Evolutionary conservation across 2,113 vertebrate genomes (phyloP), one percentile per base, ranked within the genome.

Genomic region (Strix aluco): DNA sequence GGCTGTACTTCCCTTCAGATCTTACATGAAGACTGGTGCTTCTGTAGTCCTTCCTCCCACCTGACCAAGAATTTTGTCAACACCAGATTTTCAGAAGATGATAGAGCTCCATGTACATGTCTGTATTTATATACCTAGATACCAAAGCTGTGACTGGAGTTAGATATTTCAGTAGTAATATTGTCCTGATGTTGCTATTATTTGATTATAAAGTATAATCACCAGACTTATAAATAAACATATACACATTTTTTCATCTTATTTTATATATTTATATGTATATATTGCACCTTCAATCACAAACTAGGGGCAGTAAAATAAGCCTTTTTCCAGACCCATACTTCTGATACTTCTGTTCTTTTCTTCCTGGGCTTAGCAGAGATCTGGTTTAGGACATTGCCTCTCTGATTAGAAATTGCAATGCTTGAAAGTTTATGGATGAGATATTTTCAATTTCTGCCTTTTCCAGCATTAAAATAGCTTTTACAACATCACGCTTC

Each of bases 101-200:
- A n/a, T 1, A 72, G n/a, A 81, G 9, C 13, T 55, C n/a, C 19
- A 4, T 20, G n/a, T 55, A 16, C 0, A 2, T 23, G 11, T n/a
- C 46, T 15, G 6, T 52, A n/a, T 78, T 91, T 66, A 42, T 13
- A 36, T 23, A 23, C 3, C 0, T 9, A 30, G 29, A 30, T 61
- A 54, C 14, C 46, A 86, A 86, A 81, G 22, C 49, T 5, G 2
- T 59, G 44, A 74, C 16, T 65, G 36, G 44, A 90, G 46, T 4
- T 58, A 36, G 34, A 27, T n/a, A 36, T 80, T 90, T 73, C 59
- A 65, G 13, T 15, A 57, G 20, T 14, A 63, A 71, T 12, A 47
- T 22, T 82, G 42, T 42, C 55, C 66, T 42, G 27, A 44, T 46
- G 6, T n/a, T 70, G 36, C 29, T 75, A 25, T 47, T 40, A 12